These are phyloP conservation scores for Zoanthus sansibaricus DNA, from an alignment of 92 coral and sea anemone genomes.

Conservation along the genomic window DNA sequence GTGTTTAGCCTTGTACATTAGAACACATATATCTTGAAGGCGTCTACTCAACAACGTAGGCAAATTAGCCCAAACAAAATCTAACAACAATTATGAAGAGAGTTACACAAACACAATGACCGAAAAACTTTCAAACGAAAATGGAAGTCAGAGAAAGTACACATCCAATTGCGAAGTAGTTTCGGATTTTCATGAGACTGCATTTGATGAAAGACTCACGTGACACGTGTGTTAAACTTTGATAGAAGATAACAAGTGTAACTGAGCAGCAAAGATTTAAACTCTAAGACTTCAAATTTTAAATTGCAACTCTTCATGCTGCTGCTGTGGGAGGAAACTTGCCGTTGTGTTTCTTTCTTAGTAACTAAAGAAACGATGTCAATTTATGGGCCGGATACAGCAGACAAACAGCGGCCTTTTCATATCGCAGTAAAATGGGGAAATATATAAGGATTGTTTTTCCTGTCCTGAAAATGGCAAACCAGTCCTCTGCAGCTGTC, in stretches of 20 bases:
- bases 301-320: neutral
- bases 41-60: too few species aligned
- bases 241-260: constrained; percentile 54
- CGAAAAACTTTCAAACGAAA: constrained; percentile 24
- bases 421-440: constrained; percentile 58
- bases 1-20: too few species aligned
- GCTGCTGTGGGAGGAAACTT: constrained; percentile 66
- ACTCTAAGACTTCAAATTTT: constrained; percentile 62
- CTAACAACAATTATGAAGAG: constrained; percentile 39
- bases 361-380: constrained; percentile 45
- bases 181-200: constrained; percentile 64
- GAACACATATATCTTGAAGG: too few species aligned
- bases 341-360: constrained; percentile 53
- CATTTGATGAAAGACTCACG: constrained; percentile 54
- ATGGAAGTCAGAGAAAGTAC: constrained; percentile 36
- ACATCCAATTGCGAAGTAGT: neutral
- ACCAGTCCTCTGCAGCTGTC: neutral
- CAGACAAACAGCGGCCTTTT: constrained; percentile 60
- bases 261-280: constrained; percentile 41
- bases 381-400: constrained; percentile 51
- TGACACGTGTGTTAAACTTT: constrained; percentile 52
- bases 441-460: constrained; percentile 58
- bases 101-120: constrained; percentile 25
- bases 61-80: neutral
- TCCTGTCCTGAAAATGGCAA: constrained; percentile 50